Evolutionary conservation across 2,113 vertebrate genomes (phyloP).

Genomic region (Pangasianodon hypophthalmus): DNA sequence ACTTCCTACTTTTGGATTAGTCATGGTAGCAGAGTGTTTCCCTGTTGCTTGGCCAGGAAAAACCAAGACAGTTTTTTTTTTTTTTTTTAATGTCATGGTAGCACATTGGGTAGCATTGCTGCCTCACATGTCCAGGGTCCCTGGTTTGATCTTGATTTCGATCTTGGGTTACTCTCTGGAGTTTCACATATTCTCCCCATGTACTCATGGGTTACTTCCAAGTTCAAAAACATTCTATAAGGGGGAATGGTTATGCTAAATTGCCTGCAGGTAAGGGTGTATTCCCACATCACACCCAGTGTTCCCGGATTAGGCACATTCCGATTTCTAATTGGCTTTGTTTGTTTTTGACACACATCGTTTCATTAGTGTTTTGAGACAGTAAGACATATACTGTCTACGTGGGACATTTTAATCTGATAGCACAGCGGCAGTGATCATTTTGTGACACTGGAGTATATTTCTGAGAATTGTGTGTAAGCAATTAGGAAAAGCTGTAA

Average conservation of each 20-base stretch:
- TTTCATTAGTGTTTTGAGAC: neutral
- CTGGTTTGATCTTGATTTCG: neutral
- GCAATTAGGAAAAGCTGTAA: slow-evolving; percentile 9
- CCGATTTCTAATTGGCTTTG: neutral
- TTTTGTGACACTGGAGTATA: no score
- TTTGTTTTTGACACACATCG: neutral
- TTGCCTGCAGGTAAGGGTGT: neutral
- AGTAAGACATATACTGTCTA: neutral
- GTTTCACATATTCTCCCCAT: neutral
- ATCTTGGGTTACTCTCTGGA: neutral
- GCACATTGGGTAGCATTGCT: neutral
- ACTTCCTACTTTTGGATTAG: neutral
- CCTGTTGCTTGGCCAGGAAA: neutral
- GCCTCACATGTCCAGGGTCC: neutral
- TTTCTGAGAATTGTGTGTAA: slow-evolving; percentile 2
- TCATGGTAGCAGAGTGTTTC: neutral
- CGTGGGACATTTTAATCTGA: neutral
- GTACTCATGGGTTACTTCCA: neutral
- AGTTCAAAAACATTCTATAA: neutral
- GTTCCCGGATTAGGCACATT: neutral
- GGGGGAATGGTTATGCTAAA: neutral
- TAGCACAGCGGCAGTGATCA: neutral
- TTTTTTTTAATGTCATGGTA: neutral
- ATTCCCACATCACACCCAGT: neutral
- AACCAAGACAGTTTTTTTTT: neutral